Evolutionary conservation across 2,113 vertebrate species (phyloP).

Genomic region (Leptobrachium ailaonicum): DNA sequence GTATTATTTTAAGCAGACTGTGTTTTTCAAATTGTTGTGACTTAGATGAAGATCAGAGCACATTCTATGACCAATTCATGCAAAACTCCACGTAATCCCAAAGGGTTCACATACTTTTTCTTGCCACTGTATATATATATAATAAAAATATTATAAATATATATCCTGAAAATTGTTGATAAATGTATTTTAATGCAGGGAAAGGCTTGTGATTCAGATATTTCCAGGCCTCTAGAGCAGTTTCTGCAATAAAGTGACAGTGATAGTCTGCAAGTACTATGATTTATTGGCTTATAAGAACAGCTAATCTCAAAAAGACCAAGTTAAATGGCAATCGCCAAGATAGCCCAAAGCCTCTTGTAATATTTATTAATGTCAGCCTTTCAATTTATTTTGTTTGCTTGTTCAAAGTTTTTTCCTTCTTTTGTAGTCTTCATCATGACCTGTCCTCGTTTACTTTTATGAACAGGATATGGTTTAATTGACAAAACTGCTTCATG

Average conservation of each 20-base stretch:
- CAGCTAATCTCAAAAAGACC: constrained; percentile 10
- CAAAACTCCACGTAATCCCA: too few species aligned
- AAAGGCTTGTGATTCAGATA: background rate
- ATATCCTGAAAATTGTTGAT: too few species aligned
- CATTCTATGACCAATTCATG: too few species aligned
- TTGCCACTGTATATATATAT: too few species aligned
- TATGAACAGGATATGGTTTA: constrained; percentile 39
- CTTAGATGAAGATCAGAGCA: too few species aligned
- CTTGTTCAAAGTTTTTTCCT: constrained; percentile 29
- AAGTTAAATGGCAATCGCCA: constrained; percentile 39
- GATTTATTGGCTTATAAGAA: constrained; percentile 35
- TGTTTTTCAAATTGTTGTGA: too few species aligned
- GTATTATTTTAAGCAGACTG: too few species aligned
- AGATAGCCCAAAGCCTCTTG: constrained; percentile 37
- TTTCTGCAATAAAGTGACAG: constrained; percentile 6
- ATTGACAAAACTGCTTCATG: constrained; percentile 40
- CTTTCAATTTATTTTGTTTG: constrained; percentile 47
- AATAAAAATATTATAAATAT: too few species aligned
- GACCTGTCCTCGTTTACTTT: constrained; percentile 36
- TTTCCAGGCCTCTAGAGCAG: background rate
- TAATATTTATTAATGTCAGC: constrained; percentile 47
- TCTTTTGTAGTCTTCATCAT: constrained; percentile 13
- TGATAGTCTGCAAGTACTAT: background rate
- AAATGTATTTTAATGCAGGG: too few species aligned
- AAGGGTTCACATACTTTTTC: too few species aligned